Conservation (phyloP, 2,113 vertebrate species). For the Aegithalos caudatus region DNA sequence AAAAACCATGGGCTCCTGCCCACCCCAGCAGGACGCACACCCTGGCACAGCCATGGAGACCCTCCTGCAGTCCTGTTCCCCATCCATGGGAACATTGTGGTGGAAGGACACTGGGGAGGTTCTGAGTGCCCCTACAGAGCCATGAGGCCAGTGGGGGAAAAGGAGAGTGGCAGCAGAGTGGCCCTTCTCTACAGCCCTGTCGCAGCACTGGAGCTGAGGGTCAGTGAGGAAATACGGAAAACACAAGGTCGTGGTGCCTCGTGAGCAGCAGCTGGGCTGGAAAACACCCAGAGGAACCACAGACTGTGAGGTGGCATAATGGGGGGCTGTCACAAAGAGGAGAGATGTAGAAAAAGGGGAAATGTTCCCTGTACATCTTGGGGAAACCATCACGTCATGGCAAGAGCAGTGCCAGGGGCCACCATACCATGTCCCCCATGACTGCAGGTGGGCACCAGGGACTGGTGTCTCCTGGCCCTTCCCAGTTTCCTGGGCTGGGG, state of each 20-base stretch:
- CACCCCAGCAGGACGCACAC: not conserved
- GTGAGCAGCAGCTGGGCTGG: not conserved
- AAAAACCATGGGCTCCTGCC: not conserved
- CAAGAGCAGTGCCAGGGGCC: not conserved
- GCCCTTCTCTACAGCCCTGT: not conserved
- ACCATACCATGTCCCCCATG: not conserved
- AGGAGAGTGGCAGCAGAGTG: not conserved
- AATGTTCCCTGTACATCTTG: not conserved
- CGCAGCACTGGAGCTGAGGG: accelerated
- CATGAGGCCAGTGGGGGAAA: accelerated
- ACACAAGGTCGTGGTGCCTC: accelerated
- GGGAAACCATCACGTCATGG: accelerated
- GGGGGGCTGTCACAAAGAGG: not conserved
- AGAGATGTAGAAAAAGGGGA: not conserved
- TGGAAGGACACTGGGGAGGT: not conserved
- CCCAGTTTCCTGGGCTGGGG: not conserved
- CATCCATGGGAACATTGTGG: accelerated
- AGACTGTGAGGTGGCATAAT: not conserved
- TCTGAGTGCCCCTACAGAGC: not conserved
- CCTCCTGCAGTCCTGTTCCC: not conserved
- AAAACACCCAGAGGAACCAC: not conserved
- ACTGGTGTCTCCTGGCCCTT: not conserved
- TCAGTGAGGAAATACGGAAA: not conserved
- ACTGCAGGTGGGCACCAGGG: too few species aligned
- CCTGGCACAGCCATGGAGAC: not conserved